Conservation (phyloP, 1,140 invertebrate species). For the Streblospio benedicti region DNA sequence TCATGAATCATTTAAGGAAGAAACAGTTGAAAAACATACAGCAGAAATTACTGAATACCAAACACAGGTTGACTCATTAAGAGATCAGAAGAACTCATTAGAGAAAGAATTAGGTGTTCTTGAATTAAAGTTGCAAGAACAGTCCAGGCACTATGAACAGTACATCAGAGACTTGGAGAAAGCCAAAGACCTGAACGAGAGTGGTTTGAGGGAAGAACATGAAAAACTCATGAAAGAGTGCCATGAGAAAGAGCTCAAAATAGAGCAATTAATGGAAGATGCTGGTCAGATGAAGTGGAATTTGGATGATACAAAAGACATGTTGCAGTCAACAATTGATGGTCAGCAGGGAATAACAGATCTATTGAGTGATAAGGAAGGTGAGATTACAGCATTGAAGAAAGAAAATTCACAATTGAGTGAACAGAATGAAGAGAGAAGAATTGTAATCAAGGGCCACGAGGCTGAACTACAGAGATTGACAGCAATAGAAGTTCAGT, state of each 20-base stretch:
- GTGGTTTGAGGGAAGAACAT: slow-evolving; percentile 20
- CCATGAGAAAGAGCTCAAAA: slow-evolving; percentile 18
- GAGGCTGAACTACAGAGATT: slow-evolving; percentile 6
- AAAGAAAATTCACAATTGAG: no score
- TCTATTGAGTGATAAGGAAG: no score
- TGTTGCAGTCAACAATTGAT: no score
- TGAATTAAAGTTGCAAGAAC: slow-evolving; percentile 19
- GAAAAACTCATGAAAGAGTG: slow-evolving; percentile 29
- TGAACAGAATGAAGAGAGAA: no score
- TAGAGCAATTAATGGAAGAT: slow-evolving; percentile 18
- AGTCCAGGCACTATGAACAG: slow-evolving; percentile 26
- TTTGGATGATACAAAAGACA: no score
- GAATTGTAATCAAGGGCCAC: neutral
- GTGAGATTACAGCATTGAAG: no score
- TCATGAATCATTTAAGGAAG: neutral
- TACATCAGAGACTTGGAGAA: slow-evolving; percentile 27
- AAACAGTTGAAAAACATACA: no score
- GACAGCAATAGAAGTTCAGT: neutral
- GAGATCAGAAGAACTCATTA: slow-evolving; percentile 17
- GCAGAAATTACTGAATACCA: no score
- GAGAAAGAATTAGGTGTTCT: slow-evolving; percentile 20
- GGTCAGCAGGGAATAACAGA: no score
- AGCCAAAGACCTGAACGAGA: slow-evolving; percentile 21
- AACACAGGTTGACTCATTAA: slow-evolving; percentile 17
- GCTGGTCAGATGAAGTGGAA: slow-evolving; percentile 6